These are phyloP conservation scores for Eurytemora carolleeae DNA, from an alignment of 1,140 invertebrate species.

Conservation along the genomic window DNA sequence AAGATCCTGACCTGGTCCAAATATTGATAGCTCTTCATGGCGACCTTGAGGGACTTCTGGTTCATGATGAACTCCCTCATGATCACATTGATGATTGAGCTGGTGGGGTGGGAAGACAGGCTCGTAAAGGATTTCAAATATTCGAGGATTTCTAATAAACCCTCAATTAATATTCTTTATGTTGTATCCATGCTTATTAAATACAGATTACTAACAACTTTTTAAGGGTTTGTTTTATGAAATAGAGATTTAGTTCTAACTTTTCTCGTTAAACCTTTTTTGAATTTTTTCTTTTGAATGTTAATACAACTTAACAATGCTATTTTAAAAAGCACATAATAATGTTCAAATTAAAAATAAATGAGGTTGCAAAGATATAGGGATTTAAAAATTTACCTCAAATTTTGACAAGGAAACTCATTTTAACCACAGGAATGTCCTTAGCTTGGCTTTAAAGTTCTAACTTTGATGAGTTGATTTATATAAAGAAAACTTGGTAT, in stretches of 20 bases:
- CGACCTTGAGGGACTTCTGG: background rate
- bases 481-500: no score
- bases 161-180: background rate
- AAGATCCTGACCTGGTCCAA: background rate
- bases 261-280: no score
- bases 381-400: no score
- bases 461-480: no score
- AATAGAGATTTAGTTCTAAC: background rate
- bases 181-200: background rate
- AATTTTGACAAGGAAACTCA: no score
- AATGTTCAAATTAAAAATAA: no score
- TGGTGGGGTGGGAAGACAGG: background rate
- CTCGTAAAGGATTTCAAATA: background rate
- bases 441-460: no score
- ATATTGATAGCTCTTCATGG: background rate
- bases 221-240: background rate
- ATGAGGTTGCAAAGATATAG: no score
- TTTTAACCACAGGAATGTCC: no score
- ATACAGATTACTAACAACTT: background rate
- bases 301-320: no score
- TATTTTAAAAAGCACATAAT: no score
- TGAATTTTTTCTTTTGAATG: no score
- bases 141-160: background rate
- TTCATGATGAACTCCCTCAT: background rate
- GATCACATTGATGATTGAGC: background rate